Evolutionary conservation across 2,113 vertebrate species (phyloP).

Genomic region (Phycodurus eques): DNA sequence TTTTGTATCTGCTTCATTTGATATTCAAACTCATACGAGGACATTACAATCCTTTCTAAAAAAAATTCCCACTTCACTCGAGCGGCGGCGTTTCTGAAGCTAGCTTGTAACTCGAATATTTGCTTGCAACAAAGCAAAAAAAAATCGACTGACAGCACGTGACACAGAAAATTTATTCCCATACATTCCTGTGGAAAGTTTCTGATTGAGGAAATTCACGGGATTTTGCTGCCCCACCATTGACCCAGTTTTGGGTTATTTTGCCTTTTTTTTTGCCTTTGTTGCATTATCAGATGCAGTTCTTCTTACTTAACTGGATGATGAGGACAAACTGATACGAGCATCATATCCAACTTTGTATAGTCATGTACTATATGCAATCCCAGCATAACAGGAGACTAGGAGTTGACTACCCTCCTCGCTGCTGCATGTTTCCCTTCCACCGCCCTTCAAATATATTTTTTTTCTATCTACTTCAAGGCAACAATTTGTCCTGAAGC

Average conservation of each 20-base stretch:
- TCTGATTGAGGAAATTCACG: no score
- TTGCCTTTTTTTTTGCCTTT: not conserved
- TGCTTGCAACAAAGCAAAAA: no score
- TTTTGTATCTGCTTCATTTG: no score
- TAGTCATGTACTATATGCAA: not conserved
- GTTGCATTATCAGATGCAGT: constrained; percentile 3
- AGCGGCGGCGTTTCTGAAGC: no score
- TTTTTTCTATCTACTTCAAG: not conserved
- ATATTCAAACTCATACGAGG: no score
- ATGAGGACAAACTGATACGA: constrained; percentile 2
- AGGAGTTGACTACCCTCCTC: not conserved
- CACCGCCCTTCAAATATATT: not conserved
- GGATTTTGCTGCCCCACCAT: not conserved
- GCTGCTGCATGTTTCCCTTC: not conserved
- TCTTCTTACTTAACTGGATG: not conserved
- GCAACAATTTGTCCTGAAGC: not conserved
- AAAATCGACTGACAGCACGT: no score
- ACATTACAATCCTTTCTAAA: no score
- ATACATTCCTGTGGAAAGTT: no score
- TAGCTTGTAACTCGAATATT: no score
- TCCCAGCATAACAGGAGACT: not conserved
- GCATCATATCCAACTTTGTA: not conserved
- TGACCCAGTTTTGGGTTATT: not conserved
- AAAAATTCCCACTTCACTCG: no score
- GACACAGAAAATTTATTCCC: no score